Conservation (phyloP, 2,888 invertebrate species). For the Erebia epiphron region DNA sequence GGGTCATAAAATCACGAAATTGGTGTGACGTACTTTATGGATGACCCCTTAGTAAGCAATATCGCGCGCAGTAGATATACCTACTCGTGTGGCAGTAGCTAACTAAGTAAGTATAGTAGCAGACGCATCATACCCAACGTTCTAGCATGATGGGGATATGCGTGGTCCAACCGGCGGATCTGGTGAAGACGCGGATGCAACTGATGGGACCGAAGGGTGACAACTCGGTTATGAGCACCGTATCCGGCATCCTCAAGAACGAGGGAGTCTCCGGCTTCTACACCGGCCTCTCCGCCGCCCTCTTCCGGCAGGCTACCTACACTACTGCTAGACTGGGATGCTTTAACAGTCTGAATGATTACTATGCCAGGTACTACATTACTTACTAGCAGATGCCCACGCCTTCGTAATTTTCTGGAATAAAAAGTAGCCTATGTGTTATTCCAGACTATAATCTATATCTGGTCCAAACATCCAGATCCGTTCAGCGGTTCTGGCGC, state of each 20-base stretch:
- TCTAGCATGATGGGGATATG: slow-evolving; percentile 56
- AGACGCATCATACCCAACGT: neutral
- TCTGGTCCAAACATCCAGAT: no score
- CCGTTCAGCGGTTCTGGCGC: no score
- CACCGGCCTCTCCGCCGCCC: slow-evolving; percentile 93
- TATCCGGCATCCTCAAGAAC: slow-evolving; percentile 87
- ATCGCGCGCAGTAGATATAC: no score
- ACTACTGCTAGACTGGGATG: slow-evolving; percentile 96
- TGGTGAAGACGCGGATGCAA: slow-evolving; percentile 65
- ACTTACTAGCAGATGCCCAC: no score
- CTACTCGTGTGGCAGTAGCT: no score
- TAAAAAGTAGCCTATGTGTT: no score
- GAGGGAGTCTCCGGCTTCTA: slow-evolving; percentile 95
- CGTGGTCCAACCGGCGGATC: slow-evolving; percentile 60
- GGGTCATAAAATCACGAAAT: no score
- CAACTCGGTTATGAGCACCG: slow-evolving; percentile 86
- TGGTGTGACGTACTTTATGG: no score
- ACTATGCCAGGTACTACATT: slow-evolving; percentile 76
- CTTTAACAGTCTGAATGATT: slow-evolving; percentile 93
- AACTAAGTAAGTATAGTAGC: no score
- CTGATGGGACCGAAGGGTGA: slow-evolving; percentile 59
- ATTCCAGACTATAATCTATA: no score
- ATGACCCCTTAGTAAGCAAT: no score
- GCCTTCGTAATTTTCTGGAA: no score
- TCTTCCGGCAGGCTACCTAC: slow-evolving; percentile 97